Conservation (phyloP, 2,113 vertebrate species). For the Grammomys surdaster region DNA sequence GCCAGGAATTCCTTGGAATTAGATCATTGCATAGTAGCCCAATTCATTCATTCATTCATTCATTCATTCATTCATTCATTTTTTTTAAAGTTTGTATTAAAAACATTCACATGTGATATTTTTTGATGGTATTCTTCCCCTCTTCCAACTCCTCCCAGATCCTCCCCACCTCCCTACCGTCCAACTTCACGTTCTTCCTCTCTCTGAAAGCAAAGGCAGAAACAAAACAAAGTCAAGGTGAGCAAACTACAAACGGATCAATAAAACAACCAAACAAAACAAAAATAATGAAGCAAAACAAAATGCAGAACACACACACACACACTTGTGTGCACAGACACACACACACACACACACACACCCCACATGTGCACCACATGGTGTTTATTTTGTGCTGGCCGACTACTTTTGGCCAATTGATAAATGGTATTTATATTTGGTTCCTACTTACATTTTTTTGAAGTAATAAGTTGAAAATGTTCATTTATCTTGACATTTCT, state of each 20-base stretch:
- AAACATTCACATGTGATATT: background rate
- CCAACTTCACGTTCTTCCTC: background rate
- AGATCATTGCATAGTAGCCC: background rate
- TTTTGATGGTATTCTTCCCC: background rate
- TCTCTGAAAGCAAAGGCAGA: background rate
- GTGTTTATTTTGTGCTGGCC: background rate
- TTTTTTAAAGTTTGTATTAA: background rate
- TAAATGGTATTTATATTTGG: background rate
- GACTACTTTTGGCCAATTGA: background rate
- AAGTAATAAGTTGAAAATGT: background rate
- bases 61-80: no score
- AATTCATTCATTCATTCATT: background rate
- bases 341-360: background rate
- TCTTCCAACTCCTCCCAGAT: background rate
- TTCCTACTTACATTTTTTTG: background rate
- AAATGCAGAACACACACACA: background rate
- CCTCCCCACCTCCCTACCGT: background rate
- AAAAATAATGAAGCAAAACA: background rate
- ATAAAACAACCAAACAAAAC: background rate
- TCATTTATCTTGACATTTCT: constrained; percentile 5
- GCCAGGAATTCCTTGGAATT: background rate
- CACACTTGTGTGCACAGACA: no score
- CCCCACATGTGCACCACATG: background rate
- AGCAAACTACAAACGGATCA: background rate
- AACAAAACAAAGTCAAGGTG: background rate